A percentile compares a stretch with the other conserved stretches of the same genome.
Conservation (phyloP, 1,140 invertebrate genomes). For the Drosophila obscura region DNA sequence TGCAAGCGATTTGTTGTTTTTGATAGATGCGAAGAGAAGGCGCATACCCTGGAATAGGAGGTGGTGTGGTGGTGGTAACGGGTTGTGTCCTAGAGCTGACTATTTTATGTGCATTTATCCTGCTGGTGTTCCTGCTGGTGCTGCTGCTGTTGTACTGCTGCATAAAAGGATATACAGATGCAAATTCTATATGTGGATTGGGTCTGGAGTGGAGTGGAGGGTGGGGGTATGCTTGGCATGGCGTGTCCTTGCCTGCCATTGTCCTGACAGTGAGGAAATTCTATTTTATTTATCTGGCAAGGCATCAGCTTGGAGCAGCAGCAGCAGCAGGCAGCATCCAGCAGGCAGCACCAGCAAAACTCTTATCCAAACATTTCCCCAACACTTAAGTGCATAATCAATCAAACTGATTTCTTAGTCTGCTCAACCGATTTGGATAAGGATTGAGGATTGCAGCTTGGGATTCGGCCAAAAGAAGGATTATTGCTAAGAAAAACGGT, state of each 20-base stretch:
- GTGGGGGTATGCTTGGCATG: not conserved
- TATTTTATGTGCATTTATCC: slow-evolving; percentile 72
- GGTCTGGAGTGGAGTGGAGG: not conserved
- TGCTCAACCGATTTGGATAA: slow-evolving; percentile 45
- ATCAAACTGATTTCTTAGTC: slow-evolving; percentile 77
- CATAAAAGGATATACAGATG: slow-evolving; percentile 74
- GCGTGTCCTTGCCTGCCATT: slow-evolving; percentile 29
- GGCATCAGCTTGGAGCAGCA: slow-evolving; percentile 1
- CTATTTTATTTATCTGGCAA: slow-evolving; percentile 70
- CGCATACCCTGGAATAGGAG: not conserved
- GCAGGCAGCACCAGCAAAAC: slow-evolving; percentile 24
- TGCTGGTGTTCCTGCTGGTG: slow-evolving; percentile 21
- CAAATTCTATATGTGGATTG: slow-evolving; percentile 57
- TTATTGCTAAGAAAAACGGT: no score
- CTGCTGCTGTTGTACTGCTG: slow-evolving; percentile 43
- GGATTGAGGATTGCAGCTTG: slow-evolving; percentile 11
- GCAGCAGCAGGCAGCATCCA: slow-evolving; percentile 24
- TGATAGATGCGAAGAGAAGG: slow-evolving; percentile 7
- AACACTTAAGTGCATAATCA: slow-evolving; percentile 82
- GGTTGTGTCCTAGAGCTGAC: slow-evolving; percentile 38
- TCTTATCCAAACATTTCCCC: slow-evolving; percentile 48
- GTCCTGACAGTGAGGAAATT: slow-evolving; percentile 40
- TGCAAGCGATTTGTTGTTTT: slow-evolving; percentile 70
- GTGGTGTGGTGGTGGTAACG: not conserved
- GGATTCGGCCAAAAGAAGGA: no score